These are phyloP conservation scores for Furcifer pardalis DNA, from an alignment of 2,797 vertebrate species.

Conservation along the genomic window DNA sequence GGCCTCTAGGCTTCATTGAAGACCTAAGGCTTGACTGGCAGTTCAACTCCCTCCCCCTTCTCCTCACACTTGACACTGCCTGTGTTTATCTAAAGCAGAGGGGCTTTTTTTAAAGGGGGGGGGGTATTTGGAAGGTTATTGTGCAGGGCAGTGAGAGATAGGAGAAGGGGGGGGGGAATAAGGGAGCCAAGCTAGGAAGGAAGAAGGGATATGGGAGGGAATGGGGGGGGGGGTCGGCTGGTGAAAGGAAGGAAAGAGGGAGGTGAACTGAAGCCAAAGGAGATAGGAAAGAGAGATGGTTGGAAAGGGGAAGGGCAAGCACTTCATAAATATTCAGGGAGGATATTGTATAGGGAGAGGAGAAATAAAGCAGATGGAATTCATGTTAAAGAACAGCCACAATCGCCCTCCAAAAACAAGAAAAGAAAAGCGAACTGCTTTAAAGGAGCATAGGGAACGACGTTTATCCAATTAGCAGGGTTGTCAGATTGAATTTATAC, in stretches of 20 bases:
- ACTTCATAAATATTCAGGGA: conserved; percentile 94
- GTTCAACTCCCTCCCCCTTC: conserved; percentile 90
- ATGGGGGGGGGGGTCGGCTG: not conserved
- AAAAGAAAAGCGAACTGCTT: conserved; percentile 83
- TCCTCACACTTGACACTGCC: conserved; percentile 98
- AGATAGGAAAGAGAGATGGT: conserved; percentile 26
- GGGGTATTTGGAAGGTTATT: conserved; percentile 74
- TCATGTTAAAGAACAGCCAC: conserved; percentile 80
- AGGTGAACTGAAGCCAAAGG: conserved; percentile 52
- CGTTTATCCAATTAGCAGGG: conserved; percentile 99
- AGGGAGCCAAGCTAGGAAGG: conserved; percentile 51
- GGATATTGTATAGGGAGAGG: conserved; percentile 74
- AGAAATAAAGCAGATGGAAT: conserved; percentile 86
- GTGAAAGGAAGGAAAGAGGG: conserved; percentile 16
- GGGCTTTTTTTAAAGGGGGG: conserved; percentile 57
- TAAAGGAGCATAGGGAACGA: conserved; percentile 78
- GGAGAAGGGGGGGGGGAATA: conserved; percentile 52
- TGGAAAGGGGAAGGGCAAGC: conserved; percentile 56
- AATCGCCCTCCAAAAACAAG: conserved; percentile 83
- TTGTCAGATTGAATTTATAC: conserved; percentile 99
- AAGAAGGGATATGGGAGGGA: conserved; percentile 31
- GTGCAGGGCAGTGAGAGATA: conserved; percentile 75
- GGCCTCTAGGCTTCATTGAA: conserved; percentile 81
- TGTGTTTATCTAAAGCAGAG: conserved; percentile 97
- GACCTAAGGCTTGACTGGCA: conserved; percentile 83